Percentiles rank a stretch among this genome's conserved stretches.
phyloP scores from a whole-genome alignment of 30 jellyfish, hydroid and myxozoan species.

The Hydractinia symbiolongicarpus region DNA sequence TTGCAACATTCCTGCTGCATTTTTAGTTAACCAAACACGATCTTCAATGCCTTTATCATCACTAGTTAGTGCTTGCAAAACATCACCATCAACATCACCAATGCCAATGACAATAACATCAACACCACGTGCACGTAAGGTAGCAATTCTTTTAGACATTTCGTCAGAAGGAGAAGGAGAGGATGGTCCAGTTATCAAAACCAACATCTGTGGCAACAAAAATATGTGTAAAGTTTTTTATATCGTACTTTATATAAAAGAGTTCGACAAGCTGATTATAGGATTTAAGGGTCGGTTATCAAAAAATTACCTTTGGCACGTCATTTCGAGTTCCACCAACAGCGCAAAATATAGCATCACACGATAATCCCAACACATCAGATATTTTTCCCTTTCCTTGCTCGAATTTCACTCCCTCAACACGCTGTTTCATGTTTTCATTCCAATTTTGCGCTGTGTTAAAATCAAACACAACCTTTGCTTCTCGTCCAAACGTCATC shows the following conservation, averaged over 20 bases:
- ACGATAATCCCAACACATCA: neutral
- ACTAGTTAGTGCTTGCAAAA: constrained; percentile 53
- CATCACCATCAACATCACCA: constrained; percentile 43
- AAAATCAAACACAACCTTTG: constrained; percentile 19
- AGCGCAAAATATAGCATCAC: neutral
- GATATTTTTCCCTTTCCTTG: constrained; percentile 15
- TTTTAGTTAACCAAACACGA: constrained; percentile 61
- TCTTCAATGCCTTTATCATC: constrained; percentile 38
- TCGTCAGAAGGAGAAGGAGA: constrained; percentile 7
- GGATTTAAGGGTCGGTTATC: too few relatives aligned
- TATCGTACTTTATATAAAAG: too few relatives aligned
- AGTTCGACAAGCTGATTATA: too few relatives aligned
- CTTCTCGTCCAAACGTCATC: constrained; percentile 15
- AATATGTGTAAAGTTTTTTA: neutral
- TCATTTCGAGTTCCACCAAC: constrained; percentile 24
- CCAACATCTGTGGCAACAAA: constrained; percentile 4
- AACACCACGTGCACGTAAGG: constrained; percentile 26
- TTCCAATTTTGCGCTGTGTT: constrained; percentile 12
- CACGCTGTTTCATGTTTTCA: neutral
- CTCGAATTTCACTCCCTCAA: neutral
- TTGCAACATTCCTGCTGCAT: constrained; percentile 50
- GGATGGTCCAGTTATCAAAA: neutral
- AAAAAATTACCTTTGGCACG: constrained; percentile 25
- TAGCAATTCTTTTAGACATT: neutral
- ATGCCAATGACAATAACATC: constrained; percentile 72